A percentile compares a stretch with the other conserved stretches of the same genome.
phyloP scores from a whole-genome alignment of 2,113 vertebrate species.

The Pteruthius melanotis region DNA sequence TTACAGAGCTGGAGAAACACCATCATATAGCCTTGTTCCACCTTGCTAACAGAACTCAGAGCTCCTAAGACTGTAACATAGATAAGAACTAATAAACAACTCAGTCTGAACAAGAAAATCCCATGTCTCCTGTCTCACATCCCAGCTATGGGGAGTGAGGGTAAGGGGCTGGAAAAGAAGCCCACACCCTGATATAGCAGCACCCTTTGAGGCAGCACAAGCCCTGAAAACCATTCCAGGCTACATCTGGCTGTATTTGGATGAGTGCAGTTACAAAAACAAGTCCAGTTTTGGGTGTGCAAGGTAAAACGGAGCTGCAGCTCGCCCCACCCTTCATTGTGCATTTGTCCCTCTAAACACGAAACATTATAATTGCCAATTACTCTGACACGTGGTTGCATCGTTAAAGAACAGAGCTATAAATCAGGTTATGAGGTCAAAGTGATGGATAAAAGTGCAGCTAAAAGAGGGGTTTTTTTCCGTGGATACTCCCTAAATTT shows the following conservation, averaged over 20 bases:
- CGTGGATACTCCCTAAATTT: neutral
- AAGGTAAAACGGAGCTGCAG: neutral
- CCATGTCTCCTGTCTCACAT: too few species aligned
- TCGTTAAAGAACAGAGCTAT: neutral
- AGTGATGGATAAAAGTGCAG: neutral
- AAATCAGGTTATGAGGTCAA: neutral
- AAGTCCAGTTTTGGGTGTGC: neutral
- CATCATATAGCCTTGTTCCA: too few species aligned
- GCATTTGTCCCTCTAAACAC: neutral
- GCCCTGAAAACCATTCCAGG: neutral
- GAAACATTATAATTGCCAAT: neutral
- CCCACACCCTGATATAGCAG: too few species aligned
- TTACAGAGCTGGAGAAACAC: too few species aligned
- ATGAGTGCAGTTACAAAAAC: neutral
- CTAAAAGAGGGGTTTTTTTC: neutral
- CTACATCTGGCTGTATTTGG: neutral
- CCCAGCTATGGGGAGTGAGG: too few species aligned
- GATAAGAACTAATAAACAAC: too few species aligned
- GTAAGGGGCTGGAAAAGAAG: too few species aligned
- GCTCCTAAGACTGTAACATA: too few species aligned
- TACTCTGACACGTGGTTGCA: rapidly evolving
- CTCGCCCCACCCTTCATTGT: neutral
- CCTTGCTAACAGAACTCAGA: too few species aligned
- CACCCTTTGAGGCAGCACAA: neutral
- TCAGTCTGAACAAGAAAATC: too few species aligned